Percentiles rank a stretch among this genome's conserved stretches.
phyloP scores from a whole-genome alignment of 2,113 vertebrate species.

The Silurus glanis region DNA sequence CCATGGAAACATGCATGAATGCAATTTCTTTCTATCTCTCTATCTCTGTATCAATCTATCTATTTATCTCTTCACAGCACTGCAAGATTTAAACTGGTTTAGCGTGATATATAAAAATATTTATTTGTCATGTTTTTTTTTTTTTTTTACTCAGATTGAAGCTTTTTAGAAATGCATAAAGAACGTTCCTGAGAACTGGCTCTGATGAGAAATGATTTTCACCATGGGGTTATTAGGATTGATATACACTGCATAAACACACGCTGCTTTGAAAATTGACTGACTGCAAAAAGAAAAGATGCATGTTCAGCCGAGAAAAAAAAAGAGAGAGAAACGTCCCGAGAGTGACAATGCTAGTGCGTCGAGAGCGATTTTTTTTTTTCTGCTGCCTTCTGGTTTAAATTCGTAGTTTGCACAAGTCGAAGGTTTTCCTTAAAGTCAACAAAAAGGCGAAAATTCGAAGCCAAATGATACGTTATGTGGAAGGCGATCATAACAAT shows the following conservation, averaged over 20 bases:
- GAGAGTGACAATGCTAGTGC: background rate
- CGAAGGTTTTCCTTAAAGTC: conserved; percentile 34
- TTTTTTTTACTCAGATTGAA: conserved; percentile 10
- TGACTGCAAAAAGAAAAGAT: background rate
- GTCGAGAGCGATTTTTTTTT: background rate
- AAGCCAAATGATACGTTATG: conserved; percentile 21
- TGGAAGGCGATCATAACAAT: background rate
- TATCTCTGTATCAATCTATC: too few species aligned
- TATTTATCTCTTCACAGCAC: conserved; percentile 13
- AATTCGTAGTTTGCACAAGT: conserved; percentile 37
- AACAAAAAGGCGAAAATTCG: background rate
- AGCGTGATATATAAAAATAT: background rate
- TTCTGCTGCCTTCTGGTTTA: conserved; percentile 16
- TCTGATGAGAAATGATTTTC: background rate
- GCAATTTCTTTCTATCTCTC: too few species aligned
- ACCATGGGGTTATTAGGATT: conserved; percentile 12
- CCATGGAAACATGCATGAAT: conserved; percentile 50
- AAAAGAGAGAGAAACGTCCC: too few species aligned
- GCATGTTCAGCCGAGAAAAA: background rate
- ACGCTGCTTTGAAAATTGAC: background rate
- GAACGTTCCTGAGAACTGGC: conserved; percentile 43
- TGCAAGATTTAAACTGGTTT: conserved; percentile 42
- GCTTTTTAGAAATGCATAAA: conserved; percentile 36
- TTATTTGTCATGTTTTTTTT: conserved; percentile 27
- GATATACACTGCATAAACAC: conserved; percentile 26